A percentile compares a stretch with the other conserved stretches of the same genome.
Conservation (phyloP, 2,888 invertebrate species). For the Limenitis camilla region DNA sequence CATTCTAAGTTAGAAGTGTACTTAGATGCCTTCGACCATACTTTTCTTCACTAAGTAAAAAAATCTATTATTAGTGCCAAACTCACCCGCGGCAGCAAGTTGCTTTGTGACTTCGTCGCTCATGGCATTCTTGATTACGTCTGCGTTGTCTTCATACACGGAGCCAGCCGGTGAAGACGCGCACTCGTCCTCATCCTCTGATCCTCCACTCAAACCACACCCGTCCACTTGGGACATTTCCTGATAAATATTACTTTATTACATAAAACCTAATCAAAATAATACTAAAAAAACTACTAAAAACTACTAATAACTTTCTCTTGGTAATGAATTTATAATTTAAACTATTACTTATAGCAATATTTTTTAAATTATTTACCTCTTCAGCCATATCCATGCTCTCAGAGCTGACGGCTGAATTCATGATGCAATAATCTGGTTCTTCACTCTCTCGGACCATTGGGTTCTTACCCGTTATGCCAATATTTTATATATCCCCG, state of each 20-base stretch:
- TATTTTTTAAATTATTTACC: slow-evolving; percentile 38
- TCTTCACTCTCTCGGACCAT: slow-evolving; percentile 51
- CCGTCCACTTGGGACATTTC: slow-evolving; percentile 69
- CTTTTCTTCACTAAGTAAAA: too few species aligned
- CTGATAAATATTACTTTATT: slow-evolving; percentile 28
- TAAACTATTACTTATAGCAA: too few species aligned
- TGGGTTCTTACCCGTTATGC: slow-evolving; percentile 23
- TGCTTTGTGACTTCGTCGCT: slow-evolving; percentile 97
- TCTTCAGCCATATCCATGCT: slow-evolving; percentile 83
- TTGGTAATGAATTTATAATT: too few species aligned
- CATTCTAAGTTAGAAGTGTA: too few species aligned
- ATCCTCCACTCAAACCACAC: slow-evolving; percentile 73
- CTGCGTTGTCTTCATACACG: slow-evolving; percentile 85
- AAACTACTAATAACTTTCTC: too few species aligned
- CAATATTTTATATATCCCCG: slow-evolving; percentile 1
- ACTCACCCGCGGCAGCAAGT: slow-evolving; percentile 92
- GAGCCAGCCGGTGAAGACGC: slow-evolving; percentile 87
- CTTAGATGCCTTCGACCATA: too few species aligned
- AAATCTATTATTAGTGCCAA: slow-evolving; percentile 2
- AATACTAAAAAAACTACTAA: neutral
- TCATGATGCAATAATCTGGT: slow-evolving; percentile 52
- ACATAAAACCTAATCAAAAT: neutral
- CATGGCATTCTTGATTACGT: slow-evolving; percentile 88
- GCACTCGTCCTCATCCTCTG: slow-evolving; percentile 87
- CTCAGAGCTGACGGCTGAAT: slow-evolving; percentile 73